These are phyloP conservation scores for Rhopalosiphum padi DNA, from an alignment of 1,140 invertebrate species.

Conservation along the genomic window DNA sequence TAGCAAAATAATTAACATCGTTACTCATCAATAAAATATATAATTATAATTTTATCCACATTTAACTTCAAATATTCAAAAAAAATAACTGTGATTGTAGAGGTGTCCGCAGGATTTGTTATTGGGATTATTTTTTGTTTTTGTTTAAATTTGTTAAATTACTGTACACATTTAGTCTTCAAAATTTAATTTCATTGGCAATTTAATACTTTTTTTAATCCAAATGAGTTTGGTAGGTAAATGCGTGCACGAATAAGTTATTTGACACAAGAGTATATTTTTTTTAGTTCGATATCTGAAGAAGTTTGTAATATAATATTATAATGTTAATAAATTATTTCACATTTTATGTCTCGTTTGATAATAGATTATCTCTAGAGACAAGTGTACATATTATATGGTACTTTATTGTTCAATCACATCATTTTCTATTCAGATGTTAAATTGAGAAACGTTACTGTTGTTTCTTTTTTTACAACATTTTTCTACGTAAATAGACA, in stretches of 20 bases:
- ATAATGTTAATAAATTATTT: neutral
- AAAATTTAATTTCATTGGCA: no score
- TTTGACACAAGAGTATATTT: neutral
- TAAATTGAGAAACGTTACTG: neutral
- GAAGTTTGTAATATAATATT: neutral
- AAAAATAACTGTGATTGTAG: no score
- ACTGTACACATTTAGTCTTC: neutral
- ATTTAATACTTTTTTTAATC: no score
- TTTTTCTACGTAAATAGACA: neutral
- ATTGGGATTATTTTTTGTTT: no score
- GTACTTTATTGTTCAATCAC: neutral
- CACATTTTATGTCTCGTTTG: neutral
- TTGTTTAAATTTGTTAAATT: no score
- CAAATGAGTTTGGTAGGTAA: neutral
- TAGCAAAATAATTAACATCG: no score
- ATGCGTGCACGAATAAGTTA: neutral
- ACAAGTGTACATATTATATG: neutral
- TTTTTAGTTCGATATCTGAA: neutral
- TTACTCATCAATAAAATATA: no score
- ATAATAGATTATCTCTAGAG: slow-evolving; percentile 4
- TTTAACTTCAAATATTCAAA: no score
- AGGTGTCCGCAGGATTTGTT: no score
- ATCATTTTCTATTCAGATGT: neutral
- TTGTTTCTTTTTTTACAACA: neutral
- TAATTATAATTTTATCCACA: no score